Evolutionary conservation across 2,888 invertebrate species (phyloP), one percentile per base, ranked within the genome.

Genomic region (Agriotes lineatus): DNA sequence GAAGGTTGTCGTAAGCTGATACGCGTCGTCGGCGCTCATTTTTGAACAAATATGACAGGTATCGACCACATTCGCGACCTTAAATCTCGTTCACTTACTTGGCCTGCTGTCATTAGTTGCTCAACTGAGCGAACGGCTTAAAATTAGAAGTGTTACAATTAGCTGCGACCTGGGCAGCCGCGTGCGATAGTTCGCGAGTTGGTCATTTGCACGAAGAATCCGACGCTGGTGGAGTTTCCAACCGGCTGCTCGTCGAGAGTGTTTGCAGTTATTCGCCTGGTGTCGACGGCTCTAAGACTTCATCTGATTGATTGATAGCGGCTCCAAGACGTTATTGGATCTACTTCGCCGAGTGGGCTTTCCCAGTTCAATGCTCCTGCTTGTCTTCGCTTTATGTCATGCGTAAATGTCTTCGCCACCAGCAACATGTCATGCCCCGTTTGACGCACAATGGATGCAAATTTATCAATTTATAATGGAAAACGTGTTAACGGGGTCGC

Each of bases 221-320:
- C 30, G n/a, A n/a, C n/a, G n/a, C n/a, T n/a, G n/a, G n/a, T n/a
- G n/a, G n/a, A n/a, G n/a, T n/a, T n/a, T 58, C 16, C 14, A n/a
- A 4, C 9, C 10, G 5, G 10, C 20, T 14, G 57, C 30, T 56
- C 20, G 52, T 59, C 25, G 25, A 7, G 4, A 42, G 58, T 63
- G 57, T 63, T 68, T 68, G 63, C 48, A 68, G 63, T 68, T 68
- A 58, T 62, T 63, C 59, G 58, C 52, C 42, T 63, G 63, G 68
- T 68, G 66, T 63, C 58, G 69, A 64, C 64, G 70, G 69, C 64
- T 61, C 45, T 52, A 63, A 64, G 68, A 72, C 70, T 73, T 70
- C 70, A 72, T 67, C 72, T 70, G 74, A 72, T 73, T 72, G 74
- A 74, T 74, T 72, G 74, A 74, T 72, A 61, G 72, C 67, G 70